Evolutionary conservation across 2,113 vertebrate genomes (phyloP), one percentile per base, ranked within the genome.

Genomic region (Reinhardtius hippoglossoides): DNA sequence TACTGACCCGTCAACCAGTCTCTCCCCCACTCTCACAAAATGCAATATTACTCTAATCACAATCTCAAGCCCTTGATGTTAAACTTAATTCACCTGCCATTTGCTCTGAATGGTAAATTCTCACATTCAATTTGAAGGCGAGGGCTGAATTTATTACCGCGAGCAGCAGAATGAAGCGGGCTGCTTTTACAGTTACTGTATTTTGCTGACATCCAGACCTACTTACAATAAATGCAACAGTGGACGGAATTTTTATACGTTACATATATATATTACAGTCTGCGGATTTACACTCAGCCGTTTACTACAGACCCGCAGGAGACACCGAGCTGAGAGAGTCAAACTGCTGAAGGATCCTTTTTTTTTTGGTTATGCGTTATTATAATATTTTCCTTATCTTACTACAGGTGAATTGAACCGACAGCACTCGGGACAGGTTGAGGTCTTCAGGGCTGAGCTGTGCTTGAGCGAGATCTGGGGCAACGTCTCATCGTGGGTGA

Each of bases 71-170:
- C 67, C 21, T 72, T 48, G 74, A 83, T 85, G 10, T 87, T 59
- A 76, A 80, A 82, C 21, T 62, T 59, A 81, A 86, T 78, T 78
- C 64, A 66, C 56, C 78, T 74, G 61, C 65, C 55, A 58, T 82
- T 87, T 75, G 71, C 74, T 66, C 54, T 59, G 76, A 90, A 77
- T 70, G 76, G 55, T 14, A 79, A 83, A 80, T 21, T 73, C 60
- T 31, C 42, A 66, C 35, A 31, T 65, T 75, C 9, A 0, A 64
- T 64, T 71, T 69, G 18, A 83, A 82, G 44, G 61, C 55, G 18
- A 1, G 13, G 21, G 48, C 64, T 71, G 63, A 73, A 75, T 82
- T 60, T 10, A 77, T 80, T 18, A 73, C 9, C 20, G 5, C 4
- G 16, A 20, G 24, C 61, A 50, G 27, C 27, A 9, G n/a, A 52